phyloP scores from a whole-genome alignment of 2,797 vertebrate genomes.

The Phoeniculus purpureus region DNA sequence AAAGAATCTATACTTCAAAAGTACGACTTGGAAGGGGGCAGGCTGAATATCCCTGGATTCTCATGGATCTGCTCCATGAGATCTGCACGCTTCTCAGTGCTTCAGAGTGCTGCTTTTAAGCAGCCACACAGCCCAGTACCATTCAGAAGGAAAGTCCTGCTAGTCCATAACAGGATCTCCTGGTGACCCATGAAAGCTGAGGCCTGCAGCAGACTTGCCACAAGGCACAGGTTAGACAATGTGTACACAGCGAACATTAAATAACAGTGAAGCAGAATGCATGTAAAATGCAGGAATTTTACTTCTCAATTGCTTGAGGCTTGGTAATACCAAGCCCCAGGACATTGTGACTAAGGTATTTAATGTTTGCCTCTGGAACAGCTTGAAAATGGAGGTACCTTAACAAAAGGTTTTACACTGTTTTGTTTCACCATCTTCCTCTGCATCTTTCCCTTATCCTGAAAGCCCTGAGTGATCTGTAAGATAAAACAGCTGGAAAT shows the following conservation, averaged over 20 bases:
- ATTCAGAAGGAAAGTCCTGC: background rate
- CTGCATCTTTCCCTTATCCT: background rate
- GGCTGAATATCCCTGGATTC: background rate
- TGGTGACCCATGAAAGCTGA: background rate
- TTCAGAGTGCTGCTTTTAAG: background rate
- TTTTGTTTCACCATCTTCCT: background rate
- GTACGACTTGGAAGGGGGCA: background rate
- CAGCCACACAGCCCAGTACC: background rate
- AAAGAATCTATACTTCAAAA: background rate
- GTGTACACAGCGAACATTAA: background rate
- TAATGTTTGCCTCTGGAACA: background rate
- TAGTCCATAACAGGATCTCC: background rate
- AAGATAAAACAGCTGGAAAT: background rate
- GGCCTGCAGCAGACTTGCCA: background rate
- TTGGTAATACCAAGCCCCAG: background rate
- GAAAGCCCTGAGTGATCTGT: background rate
- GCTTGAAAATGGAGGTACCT: background rate
- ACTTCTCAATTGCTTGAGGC: background rate
- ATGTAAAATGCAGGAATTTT: background rate
- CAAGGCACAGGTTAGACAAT: background rate
- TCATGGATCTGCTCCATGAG: background rate
- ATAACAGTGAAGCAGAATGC: background rate
- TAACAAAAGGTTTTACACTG: background rate
- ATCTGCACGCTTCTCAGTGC: background rate
- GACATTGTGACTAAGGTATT: background rate